Conservation (phyloP, 2,113 vertebrate species). For the Pitta sordida region DNA sequence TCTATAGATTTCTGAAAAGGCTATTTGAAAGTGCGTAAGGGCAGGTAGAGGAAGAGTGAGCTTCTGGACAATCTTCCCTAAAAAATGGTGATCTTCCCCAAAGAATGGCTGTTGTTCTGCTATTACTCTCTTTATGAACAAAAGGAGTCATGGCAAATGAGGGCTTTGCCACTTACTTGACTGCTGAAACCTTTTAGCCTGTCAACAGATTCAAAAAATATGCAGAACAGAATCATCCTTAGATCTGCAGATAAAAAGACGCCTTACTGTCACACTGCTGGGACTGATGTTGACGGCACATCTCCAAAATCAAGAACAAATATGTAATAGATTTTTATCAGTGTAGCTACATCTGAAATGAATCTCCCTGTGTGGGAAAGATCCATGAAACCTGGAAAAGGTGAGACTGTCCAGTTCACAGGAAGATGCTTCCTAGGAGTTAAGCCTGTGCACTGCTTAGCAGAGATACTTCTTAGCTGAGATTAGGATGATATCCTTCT, state of each 20-base stretch:
- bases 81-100: neutral
- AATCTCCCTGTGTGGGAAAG: neutral
- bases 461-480: neutral
- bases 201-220: neutral
- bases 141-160: neutral
- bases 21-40: neutral
- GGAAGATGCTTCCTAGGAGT: neutral
- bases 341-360: neutral
- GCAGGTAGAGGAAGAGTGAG: neutral
- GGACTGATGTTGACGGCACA: neutral
- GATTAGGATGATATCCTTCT: neutral
- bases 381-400: neutral
- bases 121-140: neutral
- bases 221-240: neutral
- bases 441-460: neutral
- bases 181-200: neutral
- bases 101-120: neutral
- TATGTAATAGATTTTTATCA: neutral
- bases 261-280: neutral
- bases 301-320: neutral
- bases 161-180: neutral
- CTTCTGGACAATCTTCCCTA: neutral
- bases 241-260: neutral
- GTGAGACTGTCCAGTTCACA: neutral
- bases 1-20: slow-evolving; percentile 19